Base-by-base conservation (phyloP, 2,797 vertebrate species). In the Cyclopterus lumpus region DNA sequence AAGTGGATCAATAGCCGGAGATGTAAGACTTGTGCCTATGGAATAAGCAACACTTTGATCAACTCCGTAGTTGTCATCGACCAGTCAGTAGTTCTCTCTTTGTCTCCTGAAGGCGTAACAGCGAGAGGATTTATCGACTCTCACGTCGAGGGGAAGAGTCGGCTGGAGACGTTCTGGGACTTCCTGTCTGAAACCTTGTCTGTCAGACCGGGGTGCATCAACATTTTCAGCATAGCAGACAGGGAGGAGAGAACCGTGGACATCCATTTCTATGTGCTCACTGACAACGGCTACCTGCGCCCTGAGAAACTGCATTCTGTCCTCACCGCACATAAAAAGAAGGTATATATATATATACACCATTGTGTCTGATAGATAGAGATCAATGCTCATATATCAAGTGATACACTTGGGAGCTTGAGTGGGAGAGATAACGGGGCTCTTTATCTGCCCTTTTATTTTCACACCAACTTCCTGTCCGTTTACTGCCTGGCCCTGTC, bases 121-220 rank as follows among this genome's bases (percentile, higher is more conserved):
- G 94, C 94, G 57, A 94, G 92, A 86, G 94, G 95, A 77, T 95
- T 97, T 88, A 87, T 95, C 83, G 91, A 92, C 84, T 93, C 92
- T 60, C 88, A 79, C 18, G 88, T 90, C 51, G 82, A 74, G 0
- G 88, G 89, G 82, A 92, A 86, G 89, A 95, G 90, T 0, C 93
- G 85, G n/a, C 83, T 89, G n/a, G 93, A 93, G 78, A 85, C 68
- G 63, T 94, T 96, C 82, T 91, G 94, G 93, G 92, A 92, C 87
- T 90, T 94, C 80, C 92, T 95, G 91, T 92, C 94, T 64, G 94
- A 94, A 68, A 69, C 92, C 44, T 77, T 95, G 61, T 81, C 88
- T 7, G 90, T 95, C 81, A 91, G 92, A 32, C 66, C 89, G 6
- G 92, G 87, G 63, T 93, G 90, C 51, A 65, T 96, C 85, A 77